Evolutionary conservation across 2,113 vertebrate genomes (phyloP).

Genomic region (Myotis lucifugus): DNA sequence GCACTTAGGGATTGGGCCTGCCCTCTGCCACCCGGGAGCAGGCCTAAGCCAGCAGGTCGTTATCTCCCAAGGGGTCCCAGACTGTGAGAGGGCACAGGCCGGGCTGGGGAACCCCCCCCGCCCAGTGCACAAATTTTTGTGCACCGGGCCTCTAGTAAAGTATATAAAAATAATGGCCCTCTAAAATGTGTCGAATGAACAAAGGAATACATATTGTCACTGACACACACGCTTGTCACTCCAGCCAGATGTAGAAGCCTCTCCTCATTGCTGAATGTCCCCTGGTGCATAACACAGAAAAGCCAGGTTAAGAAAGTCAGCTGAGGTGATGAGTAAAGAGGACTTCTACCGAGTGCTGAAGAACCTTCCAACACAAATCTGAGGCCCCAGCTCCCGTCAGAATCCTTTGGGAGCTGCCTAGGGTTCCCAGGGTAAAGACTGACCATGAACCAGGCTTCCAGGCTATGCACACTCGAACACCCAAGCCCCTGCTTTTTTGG

Average conservation of each 20-base stretch:
- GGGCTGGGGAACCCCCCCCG: no score
- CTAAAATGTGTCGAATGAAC: background rate
- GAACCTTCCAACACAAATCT: background rate
- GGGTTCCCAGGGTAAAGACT: background rate
- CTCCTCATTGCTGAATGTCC: background rate
- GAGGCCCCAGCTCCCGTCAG: background rate
- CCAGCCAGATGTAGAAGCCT: background rate
- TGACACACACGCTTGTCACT: background rate
- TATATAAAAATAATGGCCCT: background rate
- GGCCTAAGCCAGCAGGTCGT: no score
- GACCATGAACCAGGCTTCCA: no score
- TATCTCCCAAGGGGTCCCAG: no score
- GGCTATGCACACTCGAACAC: background rate
- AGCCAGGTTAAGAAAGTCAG: background rate
- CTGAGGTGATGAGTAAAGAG: background rate
- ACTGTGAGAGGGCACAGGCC: no score
- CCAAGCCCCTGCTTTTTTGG: no score
- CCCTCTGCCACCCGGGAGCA: no score
- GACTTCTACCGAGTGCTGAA: background rate
- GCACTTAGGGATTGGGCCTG: no score
- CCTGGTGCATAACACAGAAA: background rate
- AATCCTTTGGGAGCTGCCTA: background rate
- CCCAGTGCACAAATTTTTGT: no score
- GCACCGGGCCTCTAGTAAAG: background rate
- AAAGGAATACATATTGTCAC: accelerated